Evolutionary conservation across 92 coral and sea anemone genomes (phyloP), one percentile per base, ranked within the genome.

Genomic region (Scolanthus callimorphus): DNA sequence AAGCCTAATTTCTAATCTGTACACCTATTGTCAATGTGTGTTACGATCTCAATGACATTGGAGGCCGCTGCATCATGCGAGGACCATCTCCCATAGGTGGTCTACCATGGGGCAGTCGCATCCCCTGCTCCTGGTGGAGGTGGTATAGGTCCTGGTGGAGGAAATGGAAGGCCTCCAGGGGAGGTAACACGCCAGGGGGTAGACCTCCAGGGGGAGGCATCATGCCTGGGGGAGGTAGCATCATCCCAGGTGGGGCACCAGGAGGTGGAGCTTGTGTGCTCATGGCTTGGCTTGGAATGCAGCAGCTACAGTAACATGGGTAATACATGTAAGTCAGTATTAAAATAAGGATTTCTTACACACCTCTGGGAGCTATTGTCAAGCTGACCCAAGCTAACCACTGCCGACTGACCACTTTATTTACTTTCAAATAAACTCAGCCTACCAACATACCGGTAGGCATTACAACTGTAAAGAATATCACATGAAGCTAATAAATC

Each of bases 161-260:
- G 95, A 86, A 90, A 23, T 95, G 97, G 17, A 86, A 23, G 3
- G 78, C 95, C 39, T 86, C 84, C 44, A 95, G 97, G 49, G 97
- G 97, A 55, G 97, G 95, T 47, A 76, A 51, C 39, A 64, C 81
- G 38, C 79, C 95, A 25, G 95, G 95, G 19, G 90, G 85, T 12
- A 90, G 85, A 28, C 95, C 97, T 13, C 86, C 89, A 67, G 97
- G 97, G 45, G 97, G 97, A 20, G 94, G 94, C 55, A 95, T 82
- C 37, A 90, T 56, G 46, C 90, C 97, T 31, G 97, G 97, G 13
- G 94, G 94, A n/a, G n/a, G n/a, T 38, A 95, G 90, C 29, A 90
- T 56, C 58, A 75, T 55, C 29, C 90, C 97, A 69, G 95, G 89
- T 22, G 92, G 92, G 25, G 78, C 76, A 0, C 70, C 61, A 20